Percentiles rank a stretch among this genome's conserved stretches.
phyloP scores from a whole-genome alignment of 37 sponge, comb jelly and placozoan species.

The Geodia barretti region DNA sequence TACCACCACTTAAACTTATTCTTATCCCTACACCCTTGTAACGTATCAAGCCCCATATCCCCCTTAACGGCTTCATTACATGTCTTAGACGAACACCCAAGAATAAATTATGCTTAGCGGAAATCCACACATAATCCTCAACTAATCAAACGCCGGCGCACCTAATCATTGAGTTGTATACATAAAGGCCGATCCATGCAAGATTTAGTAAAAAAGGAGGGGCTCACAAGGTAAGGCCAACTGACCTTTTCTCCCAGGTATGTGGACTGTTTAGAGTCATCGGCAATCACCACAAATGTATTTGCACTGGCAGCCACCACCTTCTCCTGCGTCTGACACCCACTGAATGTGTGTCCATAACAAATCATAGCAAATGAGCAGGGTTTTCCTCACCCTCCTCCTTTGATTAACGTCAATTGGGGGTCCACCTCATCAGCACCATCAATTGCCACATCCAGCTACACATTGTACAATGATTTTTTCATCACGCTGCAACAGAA shows the following conservation, averaged over 20 bases:
- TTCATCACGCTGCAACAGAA: too few species aligned
- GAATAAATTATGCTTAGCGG: too few species aligned
- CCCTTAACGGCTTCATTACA: too few species aligned
- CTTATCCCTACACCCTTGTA: too few species aligned
- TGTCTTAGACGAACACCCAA: too few species aligned
- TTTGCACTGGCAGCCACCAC: constrained; percentile 89
- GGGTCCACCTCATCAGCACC: constrained; percentile 98
- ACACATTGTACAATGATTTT: not conserved
- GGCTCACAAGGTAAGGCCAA: not conserved
- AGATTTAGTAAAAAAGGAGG: too few species aligned
- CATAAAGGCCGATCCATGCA: too few species aligned
- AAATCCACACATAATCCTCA: not conserved
- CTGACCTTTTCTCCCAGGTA: constrained; percentile 77
- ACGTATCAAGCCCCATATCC: too few species aligned
- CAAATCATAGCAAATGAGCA: too few species aligned
- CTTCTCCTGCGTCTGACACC: constrained; percentile 97
- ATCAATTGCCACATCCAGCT: constrained; percentile 96
- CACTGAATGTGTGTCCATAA: constrained; percentile 55
- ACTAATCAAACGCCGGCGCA: not conserved
- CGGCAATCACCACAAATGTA: constrained; percentile 92
- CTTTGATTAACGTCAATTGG: constrained; percentile 88
- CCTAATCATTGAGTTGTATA: not conserved
- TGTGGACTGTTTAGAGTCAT: constrained; percentile 76
- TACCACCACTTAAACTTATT: too few species aligned
- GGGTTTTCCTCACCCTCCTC: constrained; percentile 94